Percentiles rank a stretch among this genome's conserved stretches.
Conservation (phyloP, 2,113 vertebrate genomes). For the Thunnus maccoyii region DNA sequence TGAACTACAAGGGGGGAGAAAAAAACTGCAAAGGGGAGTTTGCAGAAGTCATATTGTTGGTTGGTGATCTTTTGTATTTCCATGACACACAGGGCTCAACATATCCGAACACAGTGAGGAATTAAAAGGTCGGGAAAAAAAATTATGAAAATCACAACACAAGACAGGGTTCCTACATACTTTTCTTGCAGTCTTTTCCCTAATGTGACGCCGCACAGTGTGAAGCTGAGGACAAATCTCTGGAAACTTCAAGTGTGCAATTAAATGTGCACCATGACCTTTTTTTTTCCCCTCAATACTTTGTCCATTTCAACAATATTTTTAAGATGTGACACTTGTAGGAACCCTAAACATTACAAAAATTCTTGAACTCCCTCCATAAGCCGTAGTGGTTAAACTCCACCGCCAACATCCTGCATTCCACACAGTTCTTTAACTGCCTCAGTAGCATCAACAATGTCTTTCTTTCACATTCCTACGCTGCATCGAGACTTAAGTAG, state of each 20-base stretch:
- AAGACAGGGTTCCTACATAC: not conserved
- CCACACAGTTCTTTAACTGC: not conserved
- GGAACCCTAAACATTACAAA: slow-evolving; percentile 24
- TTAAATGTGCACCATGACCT: not conserved
- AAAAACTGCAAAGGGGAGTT: slow-evolving; percentile 1
- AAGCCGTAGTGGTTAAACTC: slow-evolving; percentile 27
- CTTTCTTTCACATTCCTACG: slow-evolving; percentile 14
- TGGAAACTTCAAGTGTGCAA: not conserved
- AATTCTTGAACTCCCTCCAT: not conserved
- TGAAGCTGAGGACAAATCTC: not conserved
- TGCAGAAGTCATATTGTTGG: slow-evolving; percentile 22
- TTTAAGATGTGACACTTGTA: slow-evolving; percentile 35
- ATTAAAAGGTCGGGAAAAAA: slow-evolving; percentile 48
- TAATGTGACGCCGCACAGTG: slow-evolving; percentile 1
- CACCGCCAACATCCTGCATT: not conserved
- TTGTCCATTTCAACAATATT: not conserved
- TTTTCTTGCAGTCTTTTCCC: not conserved
- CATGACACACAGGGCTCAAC: slow-evolving; percentile 30
- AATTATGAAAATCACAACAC: slow-evolving; percentile 26
- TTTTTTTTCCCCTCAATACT: not conserved
- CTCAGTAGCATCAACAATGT: slow-evolving; percentile 67
- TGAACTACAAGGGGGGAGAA: slow-evolving; percentile 2
- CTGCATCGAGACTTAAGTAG: slow-evolving; percentile 34
- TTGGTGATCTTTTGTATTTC: slow-evolving; percentile 15
- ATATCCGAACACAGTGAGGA: slow-evolving; percentile 50